Percentiles rank a stretch among this genome's conserved stretches.
Evolutionary conservation across 2,113 vertebrate species (phyloP).

Genomic region (Sylvilagus bachmani): DNA sequence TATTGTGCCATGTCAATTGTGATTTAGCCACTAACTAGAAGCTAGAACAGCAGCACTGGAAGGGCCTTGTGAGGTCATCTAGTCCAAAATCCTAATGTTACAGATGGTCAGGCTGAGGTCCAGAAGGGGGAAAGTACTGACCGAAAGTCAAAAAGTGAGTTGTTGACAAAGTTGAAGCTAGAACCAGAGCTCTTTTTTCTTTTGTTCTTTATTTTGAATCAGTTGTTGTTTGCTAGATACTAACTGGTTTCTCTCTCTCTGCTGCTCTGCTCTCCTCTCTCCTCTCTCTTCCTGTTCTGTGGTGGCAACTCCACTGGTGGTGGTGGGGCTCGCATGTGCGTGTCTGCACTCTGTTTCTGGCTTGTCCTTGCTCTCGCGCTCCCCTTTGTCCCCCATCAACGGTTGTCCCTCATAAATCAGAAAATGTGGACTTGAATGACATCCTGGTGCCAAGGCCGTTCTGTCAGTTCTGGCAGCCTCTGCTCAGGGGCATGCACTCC

Average conservation of each 20-base stretch:
- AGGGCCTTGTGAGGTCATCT: slow-evolving; percentile 77
- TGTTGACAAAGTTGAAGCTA: slow-evolving; percentile 76
- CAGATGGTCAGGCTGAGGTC: slow-evolving; percentile 81
- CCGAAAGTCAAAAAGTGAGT: slow-evolving; percentile 81
- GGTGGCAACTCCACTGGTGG: slow-evolving; percentile 68
- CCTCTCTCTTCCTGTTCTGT: slow-evolving; percentile 57
- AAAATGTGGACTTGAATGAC: slow-evolving; percentile 84
- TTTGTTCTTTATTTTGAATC: slow-evolving; percentile 60
- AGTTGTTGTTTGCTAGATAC: slow-evolving; percentile 64
- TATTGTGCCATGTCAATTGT: slow-evolving; percentile 71
- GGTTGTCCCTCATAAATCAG: slow-evolving; percentile 76
- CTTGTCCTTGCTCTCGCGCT: not conserved
- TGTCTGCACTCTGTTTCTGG: not conserved
- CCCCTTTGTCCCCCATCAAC: not conserved
- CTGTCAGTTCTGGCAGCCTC: slow-evolving; percentile 95
- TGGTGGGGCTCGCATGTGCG: slow-evolving; percentile 3
- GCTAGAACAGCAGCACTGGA: slow-evolving; percentile 75
- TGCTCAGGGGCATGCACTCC: slow-evolving; percentile 92
- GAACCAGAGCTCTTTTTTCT: slow-evolving; percentile 73
- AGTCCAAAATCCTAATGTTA: slow-evolving; percentile 79
- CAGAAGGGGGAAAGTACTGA: slow-evolving; percentile 80
- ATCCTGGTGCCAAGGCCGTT: slow-evolving; percentile 89
- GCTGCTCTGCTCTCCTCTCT: slow-evolving; percentile 68
- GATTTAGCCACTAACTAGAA: slow-evolving; percentile 77
- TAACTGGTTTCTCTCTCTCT: slow-evolving; percentile 76